These are phyloP conservation scores for Leiothrix lutea DNA, from an alignment of 2,113 vertebrate genomes.

Conservation along the genomic window DNA sequence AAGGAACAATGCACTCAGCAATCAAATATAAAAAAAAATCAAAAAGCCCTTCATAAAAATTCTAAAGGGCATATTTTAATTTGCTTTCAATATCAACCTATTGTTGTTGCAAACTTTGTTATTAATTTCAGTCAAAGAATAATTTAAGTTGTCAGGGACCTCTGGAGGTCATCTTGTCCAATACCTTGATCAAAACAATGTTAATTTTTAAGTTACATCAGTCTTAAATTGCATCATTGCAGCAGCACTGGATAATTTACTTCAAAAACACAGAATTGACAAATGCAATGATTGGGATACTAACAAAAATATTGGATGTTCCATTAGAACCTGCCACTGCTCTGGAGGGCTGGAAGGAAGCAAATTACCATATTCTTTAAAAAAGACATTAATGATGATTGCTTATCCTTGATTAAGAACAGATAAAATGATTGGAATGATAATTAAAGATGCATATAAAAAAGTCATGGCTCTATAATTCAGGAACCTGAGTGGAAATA, in stretches of 20 bases:
- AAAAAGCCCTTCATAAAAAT: background rate
- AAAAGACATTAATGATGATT: constrained; percentile 53
- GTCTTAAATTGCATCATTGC: background rate
- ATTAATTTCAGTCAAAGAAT: background rate
- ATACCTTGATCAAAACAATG: background rate
- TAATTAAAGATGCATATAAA: constrained; percentile 59
- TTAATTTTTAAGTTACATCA: background rate
- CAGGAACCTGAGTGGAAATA: constrained; percentile 6
- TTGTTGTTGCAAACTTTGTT: background rate
- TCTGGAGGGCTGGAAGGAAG: constrained; percentile 13
- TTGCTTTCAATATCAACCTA: background rate
- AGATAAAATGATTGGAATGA: constrained; percentile 60
- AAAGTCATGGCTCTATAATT: constrained; percentile 36
- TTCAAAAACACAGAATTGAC: background rate
- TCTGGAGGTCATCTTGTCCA: background rate
- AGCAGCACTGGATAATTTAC: background rate
- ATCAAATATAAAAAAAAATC: background rate
- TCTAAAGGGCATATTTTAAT: background rate
- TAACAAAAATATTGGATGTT: constrained; percentile 1
- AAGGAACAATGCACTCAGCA: background rate
- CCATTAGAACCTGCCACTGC: background rate
- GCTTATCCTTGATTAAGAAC: constrained; percentile 60
- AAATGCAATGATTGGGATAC: background rate
- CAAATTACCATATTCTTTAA: constrained; percentile 54
- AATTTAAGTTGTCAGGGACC: background rate